Evolutionary conservation across 2,888 invertebrate genomes (phyloP), one percentile per base, ranked within the genome.

Genomic region (Nomada hirtipes): DNA sequence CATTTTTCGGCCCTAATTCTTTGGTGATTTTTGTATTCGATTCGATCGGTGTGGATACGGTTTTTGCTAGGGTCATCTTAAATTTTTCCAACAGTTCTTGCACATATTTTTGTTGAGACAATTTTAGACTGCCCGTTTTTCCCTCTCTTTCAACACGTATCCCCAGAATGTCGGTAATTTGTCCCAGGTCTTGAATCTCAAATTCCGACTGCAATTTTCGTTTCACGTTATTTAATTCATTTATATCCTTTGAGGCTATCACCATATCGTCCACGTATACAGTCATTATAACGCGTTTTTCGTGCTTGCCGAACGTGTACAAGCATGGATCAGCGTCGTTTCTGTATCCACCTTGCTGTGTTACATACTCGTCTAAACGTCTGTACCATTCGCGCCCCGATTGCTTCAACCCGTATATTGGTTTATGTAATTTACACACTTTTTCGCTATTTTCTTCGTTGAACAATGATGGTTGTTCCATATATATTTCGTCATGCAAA

Each of bases 321-420:
- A 80, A 70, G 44, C 81, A 84, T n/a, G 82, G 82, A 26, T 86
- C 78, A 1, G 68, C 64, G 63, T 47, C 20, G 23, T 55, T 55
- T 55, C 55, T n/a, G 23, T 10, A 55, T 55, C 55, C 55, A 7
- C 23, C 23, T 55, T 55, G 55, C 11, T 23, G 20, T 20, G n/a
- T 55, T 20, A 55, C 55, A 23, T 10, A 55, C 20, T n/a, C 4
- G 18, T 60, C 36, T 2, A 60, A 7, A 36, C n/a, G 18, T 9
- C 9, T 60, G 18, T 60, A 60, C n/a, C 60, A 60, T 7, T 60
- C 60, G 9, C 60, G 60, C 0, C 60, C 84, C 1, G 82, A 55
- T 42, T 86, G 85, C 50, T 84, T 84, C 23, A 82, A 13, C 1
- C 83, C 83, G 23, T 83, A 86, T 13, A 83, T 23, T 2, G 83